Evolutionary conservation across 1,140 invertebrate species (phyloP), one percentile per base, ranked within the genome.

Genomic region (Papilio polyxenes): DNA sequence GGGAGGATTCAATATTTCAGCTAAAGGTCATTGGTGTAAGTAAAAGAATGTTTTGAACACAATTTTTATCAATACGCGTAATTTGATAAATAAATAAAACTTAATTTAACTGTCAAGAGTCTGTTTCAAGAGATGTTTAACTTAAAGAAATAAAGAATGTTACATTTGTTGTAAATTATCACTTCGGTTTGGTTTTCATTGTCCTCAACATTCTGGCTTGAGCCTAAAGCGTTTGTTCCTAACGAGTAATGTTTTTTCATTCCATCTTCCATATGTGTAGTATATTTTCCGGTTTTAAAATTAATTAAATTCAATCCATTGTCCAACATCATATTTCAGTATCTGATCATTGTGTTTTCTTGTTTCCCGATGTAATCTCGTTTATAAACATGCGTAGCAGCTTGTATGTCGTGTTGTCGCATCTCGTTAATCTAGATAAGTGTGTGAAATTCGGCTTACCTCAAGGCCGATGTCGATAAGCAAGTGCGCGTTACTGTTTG

Each of bases 341-440:
- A 37, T 40, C 31, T 72, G 31, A 72, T 40, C 76, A 1, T 37
- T 62, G 15, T 48, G 31, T 13, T 13, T 37, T 72, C 11, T 37
- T 65, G 20, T 23, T 56, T 79, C 9, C 17, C 23, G 56, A 17
- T 56, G 51, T 37, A 62, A 40, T 40, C 17, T 56, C 10, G 11
- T 79, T 51, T 79, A 56, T 79, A 40, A 79, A 3, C 10, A 44
- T 56, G 15, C 31, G 44, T 49, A 76, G 48, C 49, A 51, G 74
- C 81, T 81, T 82, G 62, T 81, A 81, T 81, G 51, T 78, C 79
- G 80, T 82, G 80, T 78, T 82, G 81, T 83, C 81, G 81, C 69
- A 77, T 83, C 81, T 83, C 84, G 84, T 88, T 91, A 90, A 92
- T 91, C 90, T 90, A 89, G 90, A 91, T 92, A 92, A 92, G 89